Percentiles rank a stretch among this genome's conserved stretches.
These are phyloP conservation scores for Sisor rabdophorus DNA, from an alignment of 2,113 vertebrate species.

Conservation along the genomic window DNA sequence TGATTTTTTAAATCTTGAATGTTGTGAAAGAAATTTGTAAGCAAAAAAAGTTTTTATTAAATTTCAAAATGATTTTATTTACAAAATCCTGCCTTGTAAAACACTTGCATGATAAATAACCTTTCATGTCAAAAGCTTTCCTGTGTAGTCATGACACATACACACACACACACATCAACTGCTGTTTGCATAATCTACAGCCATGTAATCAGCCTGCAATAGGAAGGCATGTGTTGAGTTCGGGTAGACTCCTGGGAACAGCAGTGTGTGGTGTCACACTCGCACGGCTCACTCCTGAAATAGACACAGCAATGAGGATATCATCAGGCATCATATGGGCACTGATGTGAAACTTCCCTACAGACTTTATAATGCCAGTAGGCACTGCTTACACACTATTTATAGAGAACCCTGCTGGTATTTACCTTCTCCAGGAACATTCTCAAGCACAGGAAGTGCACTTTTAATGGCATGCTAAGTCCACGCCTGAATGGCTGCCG, in stretches of 20 bases:
- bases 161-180: conserved; percentile 16
- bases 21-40: background rate
- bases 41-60: background rate
- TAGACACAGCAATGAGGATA: conserved; percentile 44
- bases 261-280: conserved; percentile 27
- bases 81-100: background rate
- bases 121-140: background rate
- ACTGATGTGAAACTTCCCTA: conserved; percentile 51
- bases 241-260: conserved; percentile 50
- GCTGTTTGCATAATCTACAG: conserved; percentile 29
- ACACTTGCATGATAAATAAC: conserved; percentile 13
- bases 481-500: conserved; percentile 29
- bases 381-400: conserved; percentile 59
- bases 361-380: conserved; percentile 44
- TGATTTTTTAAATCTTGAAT: background rate
- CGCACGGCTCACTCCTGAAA: conserved; percentile 36
- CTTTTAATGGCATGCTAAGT: conserved; percentile 43
- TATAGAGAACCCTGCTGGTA: conserved; percentile 39
- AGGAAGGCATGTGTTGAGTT: conserved; percentile 25
- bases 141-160: conserved; percentile 15
- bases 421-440: conserved; percentile 50
- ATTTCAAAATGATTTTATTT: background rate
- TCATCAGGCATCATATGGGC: conserved; percentile 40
- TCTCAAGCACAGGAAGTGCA: conserved; percentile 48
- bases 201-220: conserved; percentile 32